Conservation (phyloP, 1,140 invertebrate genomes). For the Nasonia longicornis region DNA sequence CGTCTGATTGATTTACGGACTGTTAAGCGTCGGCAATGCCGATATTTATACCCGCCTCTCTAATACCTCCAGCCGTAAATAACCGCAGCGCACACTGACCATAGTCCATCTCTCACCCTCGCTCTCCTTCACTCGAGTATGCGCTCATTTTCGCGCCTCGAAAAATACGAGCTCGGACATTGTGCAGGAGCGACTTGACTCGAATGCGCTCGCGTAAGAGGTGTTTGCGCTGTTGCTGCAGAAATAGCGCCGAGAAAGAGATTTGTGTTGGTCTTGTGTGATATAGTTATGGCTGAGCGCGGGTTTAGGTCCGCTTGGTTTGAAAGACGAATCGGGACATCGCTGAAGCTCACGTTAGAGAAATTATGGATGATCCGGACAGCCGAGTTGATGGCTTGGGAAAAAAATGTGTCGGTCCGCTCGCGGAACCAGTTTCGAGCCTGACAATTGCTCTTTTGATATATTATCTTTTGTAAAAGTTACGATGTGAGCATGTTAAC, state of each 20-base stretch:
- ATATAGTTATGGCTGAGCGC: too few relatives aligned
- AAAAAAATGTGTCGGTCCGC: background rate
- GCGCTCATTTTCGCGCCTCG: background rate
- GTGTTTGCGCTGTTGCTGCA: background rate
- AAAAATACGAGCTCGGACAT: conserved; percentile 33
- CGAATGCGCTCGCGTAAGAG: background rate
- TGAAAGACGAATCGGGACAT: background rate
- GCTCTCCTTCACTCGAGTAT: conserved; percentile 25
- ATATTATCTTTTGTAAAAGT: background rate
- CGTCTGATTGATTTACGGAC: conserved; percentile 70
- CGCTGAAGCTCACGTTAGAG: background rate
- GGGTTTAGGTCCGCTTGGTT: background rate
- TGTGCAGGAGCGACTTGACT: conserved; percentile 17
- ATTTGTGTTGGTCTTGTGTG: background rate
- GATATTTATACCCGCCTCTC: conserved; percentile 68
- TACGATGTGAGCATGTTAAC: background rate
- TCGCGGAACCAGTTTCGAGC: background rate
- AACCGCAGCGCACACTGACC: conserved; percentile 58
- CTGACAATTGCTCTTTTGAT: background rate
- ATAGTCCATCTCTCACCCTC: conserved; percentile 39
- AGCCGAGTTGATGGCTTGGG: background rate
- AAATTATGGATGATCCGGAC: background rate
- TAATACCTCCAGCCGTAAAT: conserved; percentile 68
- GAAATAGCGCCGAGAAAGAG: conserved; percentile 2
- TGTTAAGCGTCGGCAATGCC: conserved; percentile 69